Evolutionary conservation across 1,140 invertebrate genomes (phyloP), one percentile per base, ranked within the genome.

Genomic region (Drosophila sulfurigaster): DNA sequence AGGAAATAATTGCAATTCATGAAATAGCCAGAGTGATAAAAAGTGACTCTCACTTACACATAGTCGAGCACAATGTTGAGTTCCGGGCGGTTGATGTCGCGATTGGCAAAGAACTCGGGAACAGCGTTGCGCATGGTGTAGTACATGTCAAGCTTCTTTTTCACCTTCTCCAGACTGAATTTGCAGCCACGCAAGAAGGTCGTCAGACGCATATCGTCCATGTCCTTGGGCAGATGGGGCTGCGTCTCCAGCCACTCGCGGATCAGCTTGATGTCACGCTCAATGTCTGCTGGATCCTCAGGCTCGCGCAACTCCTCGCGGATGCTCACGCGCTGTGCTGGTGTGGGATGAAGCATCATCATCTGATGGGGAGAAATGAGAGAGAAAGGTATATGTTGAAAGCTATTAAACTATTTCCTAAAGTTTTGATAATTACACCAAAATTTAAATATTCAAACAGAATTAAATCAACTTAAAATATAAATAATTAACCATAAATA

Each of bases 141-240:
- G 89, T 95, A 96, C 93, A 96, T 95, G 91, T 98, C 97, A 49
- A 98, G 85, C 93, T 98, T 98, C 77, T 94, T 94, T 92, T 97
- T 97, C 15, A 95, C 95, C 89, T 96, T 96, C 85, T 97, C 96
- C 70, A 97, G 83, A 15, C 96, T 97, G 85, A 96, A 97, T 93
- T 97, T 98, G 91, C 96, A 96, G 6, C 96, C 96, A 32, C 96
- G 94, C 25, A 98, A 91, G 92, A 97, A 97, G 0, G 96, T 96
- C 91, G 96, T 94, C 13, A 97, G 90, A 88, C 95, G 94, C 64
- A 94, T 92, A 73, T 97, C 96, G 92, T 97, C 95, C 85, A 94
- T 93, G 56, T 94, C 94, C 32, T 93, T 88, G 8, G 95, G 95
- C 63, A 96, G 93, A 93, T 96, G 96, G 0, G 96, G 95, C 91